A percentile compares a stretch with the other conserved stretches of the same genome.
Conservation (phyloP, 1,140 invertebrate genomes). For the Euura lappo region DNA sequence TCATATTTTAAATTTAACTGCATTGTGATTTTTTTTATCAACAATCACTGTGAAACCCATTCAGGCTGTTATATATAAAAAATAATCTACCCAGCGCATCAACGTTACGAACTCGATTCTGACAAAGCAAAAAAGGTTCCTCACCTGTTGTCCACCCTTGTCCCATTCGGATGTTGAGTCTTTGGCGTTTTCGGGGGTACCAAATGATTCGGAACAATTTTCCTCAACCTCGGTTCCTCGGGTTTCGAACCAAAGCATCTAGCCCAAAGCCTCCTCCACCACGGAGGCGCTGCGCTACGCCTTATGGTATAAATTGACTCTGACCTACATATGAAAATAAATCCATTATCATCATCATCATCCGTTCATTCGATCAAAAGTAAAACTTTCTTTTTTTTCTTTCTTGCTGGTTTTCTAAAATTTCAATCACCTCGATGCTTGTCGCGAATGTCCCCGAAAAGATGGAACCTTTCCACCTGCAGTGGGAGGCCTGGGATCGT, state of each 20-base stretch:
- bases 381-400: too few species aligned
- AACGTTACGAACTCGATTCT: not conserved
- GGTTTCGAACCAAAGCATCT: conserved; percentile 65
- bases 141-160: conserved; percentile 74
- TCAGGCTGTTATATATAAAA: not conserved
- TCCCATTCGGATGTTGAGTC: conserved; percentile 84
- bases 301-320: conserved; percentile 89
- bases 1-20: too few species aligned
- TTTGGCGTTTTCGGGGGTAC: conserved; percentile 78
- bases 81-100: not conserved
- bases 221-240: conserved; percentile 73
- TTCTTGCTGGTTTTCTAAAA: too few species aligned
- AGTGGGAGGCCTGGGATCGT: conserved; percentile 61
- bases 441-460: conserved; percentile 63
- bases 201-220: conserved; percentile 82
- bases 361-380: too few species aligned
- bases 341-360: not conserved
- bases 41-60: too few species aligned
- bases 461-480: conserved; percentile 52
- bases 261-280: conserved; percentile 69
- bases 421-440: conserved; percentile 58
- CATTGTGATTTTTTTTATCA: not conserved
- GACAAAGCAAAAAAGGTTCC: not conserved
- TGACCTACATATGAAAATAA: conserved; percentile 59
- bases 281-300: conserved; percentile 70